Percentiles rank a stretch among this genome's conserved stretches.
Evolutionary conservation across 2,113 vertebrate genomes (phyloP).

Genomic region (Melanerpes formicivorus): DNA sequence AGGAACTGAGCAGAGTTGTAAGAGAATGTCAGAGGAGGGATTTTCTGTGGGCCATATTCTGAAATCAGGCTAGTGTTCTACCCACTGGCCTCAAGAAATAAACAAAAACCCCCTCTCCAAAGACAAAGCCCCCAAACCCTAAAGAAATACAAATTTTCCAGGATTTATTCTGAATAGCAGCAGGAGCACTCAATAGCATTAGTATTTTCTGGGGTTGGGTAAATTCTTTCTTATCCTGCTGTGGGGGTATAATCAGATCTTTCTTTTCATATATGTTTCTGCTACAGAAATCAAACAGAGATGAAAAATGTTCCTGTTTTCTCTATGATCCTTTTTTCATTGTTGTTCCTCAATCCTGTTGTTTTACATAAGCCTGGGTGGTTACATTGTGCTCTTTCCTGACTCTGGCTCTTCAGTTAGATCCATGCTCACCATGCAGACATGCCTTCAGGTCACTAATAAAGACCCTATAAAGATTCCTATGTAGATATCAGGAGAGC

Average conservation of each 20-base stretch:
- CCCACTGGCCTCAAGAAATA: background rate
- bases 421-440: background rate
- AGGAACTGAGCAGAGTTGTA: background rate
- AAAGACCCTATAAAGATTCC: background rate
- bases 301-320: background rate
- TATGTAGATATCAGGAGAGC: background rate
- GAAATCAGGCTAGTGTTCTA: background rate
- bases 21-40: background rate
- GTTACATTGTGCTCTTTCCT: background rate
- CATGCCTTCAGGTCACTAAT: background rate
- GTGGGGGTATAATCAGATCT: background rate
- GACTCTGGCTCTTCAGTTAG: background rate
- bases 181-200: too few relatives aligned
- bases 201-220: too few relatives aligned
- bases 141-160: background rate
- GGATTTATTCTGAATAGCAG: background rate
- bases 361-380: background rate
- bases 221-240: background rate
- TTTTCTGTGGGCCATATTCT: background rate
- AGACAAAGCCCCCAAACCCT: background rate
- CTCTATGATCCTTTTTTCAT: background rate
- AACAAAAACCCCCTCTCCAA: background rate
- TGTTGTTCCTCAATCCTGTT: background rate
- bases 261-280: background rate
- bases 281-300: background rate